Evolutionary conservation across 2,888 invertebrate species (phyloP), one percentile per base, ranked within the genome.

Genomic region (Physocephala rufipes): DNA sequence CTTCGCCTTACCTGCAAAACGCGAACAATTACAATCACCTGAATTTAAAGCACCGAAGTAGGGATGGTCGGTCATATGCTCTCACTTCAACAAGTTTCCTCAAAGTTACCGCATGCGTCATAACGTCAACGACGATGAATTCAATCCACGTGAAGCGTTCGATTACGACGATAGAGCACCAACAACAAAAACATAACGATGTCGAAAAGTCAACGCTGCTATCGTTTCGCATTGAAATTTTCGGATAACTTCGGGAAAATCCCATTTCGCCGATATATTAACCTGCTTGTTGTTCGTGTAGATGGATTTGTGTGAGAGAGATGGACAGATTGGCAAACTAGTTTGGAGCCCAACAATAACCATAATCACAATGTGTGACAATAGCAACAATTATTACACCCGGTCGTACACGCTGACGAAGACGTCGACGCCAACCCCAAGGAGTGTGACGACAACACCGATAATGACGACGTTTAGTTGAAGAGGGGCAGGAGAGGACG

Each of bases 361-460:
- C 70, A 53, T 75, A 74, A 71, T 75, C 75, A 74, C 74, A n/a
- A 12, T 19, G 19, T n/a, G 81, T 79, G 81, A 81, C 82, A 80
- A 81, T 80, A 80, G 81, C 79, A 82, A 82, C 79, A 82, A 82
- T 80, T 82, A 81, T 82, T 84, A 82, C 83, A 83, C 83, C 83
- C 83, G 84, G 81, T 82, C 79, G 80, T 79, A 78, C 78, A 58
- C 58, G 28, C 4, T 28, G 16, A 26, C 28, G 16, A 21, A n/a
- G 21, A 19, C 12, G 53, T 21, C 36, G n/a, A 53, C n/a, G 21
- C 28, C 30, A 51, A 24, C 24, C 15, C 12, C 51, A 7, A 16
- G 4, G 24, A 55, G 47, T 47, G 5, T 26, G 24, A 58, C 58
- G 58, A 66, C 13, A 51, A 51, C 53, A 3, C 28, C 36, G 36